Percentiles rank a stretch among this genome's conserved stretches.
phyloP scores from a whole-genome alignment of 1,140 invertebrate species.

The Halictus rubicundus region DNA sequence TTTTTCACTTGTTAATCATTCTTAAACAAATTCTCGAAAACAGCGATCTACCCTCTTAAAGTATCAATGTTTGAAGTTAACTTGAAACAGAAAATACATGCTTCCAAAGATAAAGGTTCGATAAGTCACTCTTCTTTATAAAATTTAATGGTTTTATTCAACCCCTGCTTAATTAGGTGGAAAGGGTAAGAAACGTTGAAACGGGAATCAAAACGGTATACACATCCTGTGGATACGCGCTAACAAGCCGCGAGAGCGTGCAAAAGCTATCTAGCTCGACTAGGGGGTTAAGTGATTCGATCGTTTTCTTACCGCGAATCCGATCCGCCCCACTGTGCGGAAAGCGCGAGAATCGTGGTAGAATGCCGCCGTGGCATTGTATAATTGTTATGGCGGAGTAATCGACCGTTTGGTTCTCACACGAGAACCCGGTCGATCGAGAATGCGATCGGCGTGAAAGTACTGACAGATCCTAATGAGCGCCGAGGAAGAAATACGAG shows the following conservation, averaged over 20 bases:
- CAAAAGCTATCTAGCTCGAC: background rate
- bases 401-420: constrained; percentile 12
- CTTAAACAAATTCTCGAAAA: no score
- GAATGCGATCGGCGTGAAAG: constrained; percentile 46
- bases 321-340: background rate
- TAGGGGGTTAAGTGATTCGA: constrained; percentile 13
- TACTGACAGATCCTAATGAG: constrained; percentile 44
- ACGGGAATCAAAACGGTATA: no score
- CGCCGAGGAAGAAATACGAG: constrained; percentile 1
- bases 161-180: no score
- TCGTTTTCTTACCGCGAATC: constrained; percentile 1
- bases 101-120: no score
- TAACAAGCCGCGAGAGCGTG: background rate
- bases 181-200: no score
- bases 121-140: no score
- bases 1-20: no score
- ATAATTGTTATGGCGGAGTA: constrained; percentile 27
- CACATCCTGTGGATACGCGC: background rate
- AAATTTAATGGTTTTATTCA: no score
- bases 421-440: constrained; percentile 22
- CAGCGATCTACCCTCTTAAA: no score
- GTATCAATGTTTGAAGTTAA: no score
- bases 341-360: background rate
- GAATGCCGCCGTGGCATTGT: constrained; percentile 11
- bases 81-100: no score